Conservation (phyloP, 2,888 invertebrate genomes). For the Aricia artaxerxes region DNA sequence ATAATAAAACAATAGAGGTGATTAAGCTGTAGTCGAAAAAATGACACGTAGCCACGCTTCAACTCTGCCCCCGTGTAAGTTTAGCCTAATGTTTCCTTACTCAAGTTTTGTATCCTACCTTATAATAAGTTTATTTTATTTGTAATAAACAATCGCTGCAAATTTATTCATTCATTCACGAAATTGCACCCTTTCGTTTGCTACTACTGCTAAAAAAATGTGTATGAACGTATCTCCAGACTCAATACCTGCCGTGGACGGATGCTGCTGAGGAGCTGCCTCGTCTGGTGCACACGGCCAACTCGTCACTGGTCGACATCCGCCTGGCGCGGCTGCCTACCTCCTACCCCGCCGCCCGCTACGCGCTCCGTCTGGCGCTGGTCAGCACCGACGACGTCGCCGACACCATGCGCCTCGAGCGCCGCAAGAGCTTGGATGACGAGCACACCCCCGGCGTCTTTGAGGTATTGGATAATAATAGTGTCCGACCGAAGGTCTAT, state of each 20-base stretch:
- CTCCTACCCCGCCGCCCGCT: slow-evolving; percentile 78
- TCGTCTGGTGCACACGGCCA: slow-evolving; percentile 83
- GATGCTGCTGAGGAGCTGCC: slow-evolving; percentile 79
- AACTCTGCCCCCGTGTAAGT: too few species aligned
- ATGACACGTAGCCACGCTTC: too few species aligned
- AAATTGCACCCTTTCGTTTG: too few species aligned
- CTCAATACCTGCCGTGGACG: slow-evolving; percentile 69
- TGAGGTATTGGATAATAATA: slow-evolving; percentile 64
- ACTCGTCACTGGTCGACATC: slow-evolving; percentile 83
- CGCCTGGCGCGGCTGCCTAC: slow-evolving; percentile 77
- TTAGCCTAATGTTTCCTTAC: too few species aligned
- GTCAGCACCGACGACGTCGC: slow-evolving; percentile 68
- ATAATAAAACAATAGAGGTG: too few species aligned
- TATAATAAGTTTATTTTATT: too few species aligned
- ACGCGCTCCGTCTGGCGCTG: slow-evolving; percentile 80
- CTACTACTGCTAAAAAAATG: too few species aligned
- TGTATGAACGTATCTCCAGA: slow-evolving; percentile 55
- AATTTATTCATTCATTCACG: too few species aligned
- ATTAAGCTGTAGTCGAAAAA: too few species aligned
- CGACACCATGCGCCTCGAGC: slow-evolving; percentile 61
- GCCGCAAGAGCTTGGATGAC: slow-evolving; percentile 83
- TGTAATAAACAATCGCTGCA: too few species aligned
- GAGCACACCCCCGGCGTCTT: slow-evolving; percentile 89
- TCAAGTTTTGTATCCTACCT: too few species aligned
- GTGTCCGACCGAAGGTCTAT: too few species aligned